phyloP scores from a whole-genome alignment of 2,888 invertebrate species.

The Spodoptera exigua region DNA sequence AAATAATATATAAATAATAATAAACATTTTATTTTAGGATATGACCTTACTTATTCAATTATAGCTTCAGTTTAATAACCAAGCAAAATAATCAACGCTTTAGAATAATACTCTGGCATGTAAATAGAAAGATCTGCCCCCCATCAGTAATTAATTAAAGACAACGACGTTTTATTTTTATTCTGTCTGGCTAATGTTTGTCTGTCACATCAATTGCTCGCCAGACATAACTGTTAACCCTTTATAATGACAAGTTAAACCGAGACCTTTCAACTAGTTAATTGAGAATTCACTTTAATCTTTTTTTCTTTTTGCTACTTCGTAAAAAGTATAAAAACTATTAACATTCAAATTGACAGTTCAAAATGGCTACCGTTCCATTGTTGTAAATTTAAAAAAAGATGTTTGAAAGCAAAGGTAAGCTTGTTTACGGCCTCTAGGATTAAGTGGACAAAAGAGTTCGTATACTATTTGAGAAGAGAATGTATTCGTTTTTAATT shows the following conservation, averaged over 20 bases:
- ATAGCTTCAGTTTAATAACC: neutral
- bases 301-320: constrained; percentile 19
- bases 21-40: too few species aligned
- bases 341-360: constrained; percentile 20
- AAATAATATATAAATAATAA: too few species aligned
- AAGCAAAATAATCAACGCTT: constrained; percentile 8
- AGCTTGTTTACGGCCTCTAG: constrained; percentile 9
- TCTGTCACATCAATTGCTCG: constrained; percentile 71
- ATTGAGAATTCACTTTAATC: constrained; percentile 49
- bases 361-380: constrained; percentile 4
- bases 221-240: constrained; percentile 64
- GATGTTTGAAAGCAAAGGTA: constrained; percentile 8
- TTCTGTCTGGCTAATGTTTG: constrained; percentile 75
- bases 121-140: constrained; percentile 54
- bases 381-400: constrained; percentile 16
- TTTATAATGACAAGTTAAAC: constrained; percentile 59
- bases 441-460: constrained; percentile 24
- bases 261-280: constrained; percentile 48
- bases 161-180: constrained; percentile 56
- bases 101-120: constrained; percentile 39
- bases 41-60: too few species aligned
- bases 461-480: neutral
- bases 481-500: constrained; percentile 29
- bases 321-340: too few species aligned
- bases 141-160: constrained; percentile 66